Conservation (phyloP, 2,113 vertebrate species). For the Cebidichthys violaceus region DNA sequence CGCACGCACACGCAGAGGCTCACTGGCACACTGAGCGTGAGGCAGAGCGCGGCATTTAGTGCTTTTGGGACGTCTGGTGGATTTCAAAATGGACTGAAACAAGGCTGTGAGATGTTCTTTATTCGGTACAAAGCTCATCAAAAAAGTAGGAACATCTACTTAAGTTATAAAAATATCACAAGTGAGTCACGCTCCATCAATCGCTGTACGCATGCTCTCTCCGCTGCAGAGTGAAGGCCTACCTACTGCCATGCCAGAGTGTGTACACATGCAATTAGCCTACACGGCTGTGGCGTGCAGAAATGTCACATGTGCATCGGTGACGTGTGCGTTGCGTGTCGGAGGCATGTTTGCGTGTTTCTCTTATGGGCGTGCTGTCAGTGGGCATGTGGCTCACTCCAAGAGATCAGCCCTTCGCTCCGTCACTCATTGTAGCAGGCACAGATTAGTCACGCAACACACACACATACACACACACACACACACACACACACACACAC, state of each 20-base stretch:
- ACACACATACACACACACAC: slow-evolving; percentile 46
- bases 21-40: not conserved
- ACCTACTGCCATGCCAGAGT: not conserved
- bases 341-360: slow-evolving; percentile 74
- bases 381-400: slow-evolving; percentile 73
- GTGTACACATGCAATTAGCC: slow-evolving; percentile 52
- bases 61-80: not conserved
- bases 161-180: slow-evolving; percentile 13
- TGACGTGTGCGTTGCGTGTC: slow-evolving; percentile 66
- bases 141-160: not conserved
- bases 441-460: slow-evolving; percentile 75
- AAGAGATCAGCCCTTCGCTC: slow-evolving; percentile 69
- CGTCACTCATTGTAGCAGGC: slow-evolving; percentile 69
- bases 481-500: slow-evolving; percentile 52
- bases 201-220: not conserved
- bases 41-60: not conserved
- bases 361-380: slow-evolving; percentile 68
- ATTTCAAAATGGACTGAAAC: not conserved
- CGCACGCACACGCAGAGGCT: slow-evolving; percentile 35
- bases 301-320: slow-evolving; percentile 58
- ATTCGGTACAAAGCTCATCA: not conserved
- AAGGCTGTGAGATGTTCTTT: not conserved
- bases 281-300: slow-evolving; percentile 50
- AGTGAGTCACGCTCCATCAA: not conserved
- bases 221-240: not conserved